Evolutionary conservation across 2,797 vertebrate genomes (phyloP), one percentile per base, ranked within the genome.

Genomic region (Lerista edwardsae): DNA sequence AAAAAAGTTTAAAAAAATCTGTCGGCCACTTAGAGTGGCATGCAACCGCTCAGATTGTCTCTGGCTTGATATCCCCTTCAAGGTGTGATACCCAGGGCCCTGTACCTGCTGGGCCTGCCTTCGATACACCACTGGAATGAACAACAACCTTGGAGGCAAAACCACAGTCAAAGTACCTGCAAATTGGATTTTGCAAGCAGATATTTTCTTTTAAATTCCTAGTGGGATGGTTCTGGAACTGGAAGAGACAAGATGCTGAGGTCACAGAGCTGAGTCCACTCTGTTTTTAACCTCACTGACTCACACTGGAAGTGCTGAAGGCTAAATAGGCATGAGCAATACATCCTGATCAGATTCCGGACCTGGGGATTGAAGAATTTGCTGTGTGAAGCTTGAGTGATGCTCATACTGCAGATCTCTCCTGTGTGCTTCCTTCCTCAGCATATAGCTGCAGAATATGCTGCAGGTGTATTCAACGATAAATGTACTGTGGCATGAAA

Each of bases 141-240:
- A n/a, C 17, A 11, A 76, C 6, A 65, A 31, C 6, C 29, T 73
- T 79, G 62, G 69, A 31, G 36, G 25, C 3, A 31, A 12, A 12
- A 79, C 27, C 77, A 25, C 17, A 69, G n/a, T 69, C 57, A 64
- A 73, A 62, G 19, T 34, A 62, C 36, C 57, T 44, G 39, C 44
- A 59, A 82, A 82, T 39, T 82, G 29, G 29, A 79, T 73, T 67
- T 62, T 27, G 19, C 76, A 79, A 65, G 41, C 44, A 36, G 57
- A 51, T 8, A 64, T 29, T 39, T 36, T 29, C 29, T 73, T 62
- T 79, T 84, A 72, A 73, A 79, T 78, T 51, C 59, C 17, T 4
- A 64, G 27, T 73, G 27, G 59, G 61, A 73, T 36, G n/a, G 19
- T 79, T 68, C 19, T 79, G 25, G 23, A 4, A 64, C 41, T 41